phyloP scores from a whole-genome alignment of 2,888 invertebrate species.

The Nemapogon koenigi region DNA sequence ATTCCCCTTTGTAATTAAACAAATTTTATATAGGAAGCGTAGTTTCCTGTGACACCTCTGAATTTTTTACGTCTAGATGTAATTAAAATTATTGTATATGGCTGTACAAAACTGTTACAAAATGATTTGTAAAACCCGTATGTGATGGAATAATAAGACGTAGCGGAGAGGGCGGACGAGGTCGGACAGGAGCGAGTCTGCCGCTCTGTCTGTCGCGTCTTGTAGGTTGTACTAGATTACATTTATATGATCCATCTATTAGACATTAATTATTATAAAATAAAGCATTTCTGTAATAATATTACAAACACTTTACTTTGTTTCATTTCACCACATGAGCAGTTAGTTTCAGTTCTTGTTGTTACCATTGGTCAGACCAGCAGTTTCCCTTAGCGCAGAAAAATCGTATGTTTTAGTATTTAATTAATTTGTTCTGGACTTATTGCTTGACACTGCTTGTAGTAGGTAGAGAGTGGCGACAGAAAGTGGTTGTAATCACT shows the following conservation, averaged over 20 bases:
- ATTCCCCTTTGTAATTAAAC: slow-evolving; percentile 61
- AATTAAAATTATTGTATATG: slow-evolving; percentile 67
- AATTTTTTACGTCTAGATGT: slow-evolving; percentile 64
- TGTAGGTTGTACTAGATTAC: slow-evolving; percentile 64
- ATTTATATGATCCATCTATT: slow-evolving; percentile 69
- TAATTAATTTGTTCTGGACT: no score
- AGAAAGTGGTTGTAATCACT: no score
- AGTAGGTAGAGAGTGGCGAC: no score
- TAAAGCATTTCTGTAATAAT: slow-evolving; percentile 73
- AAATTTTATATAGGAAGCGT: slow-evolving; percentile 58
- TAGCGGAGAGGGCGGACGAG: slow-evolving; percentile 42
- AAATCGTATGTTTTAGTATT: no score
- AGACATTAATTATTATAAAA: slow-evolving; percentile 71
- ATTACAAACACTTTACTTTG: slow-evolving; percentile 51
- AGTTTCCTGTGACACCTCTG: slow-evolving; percentile 58
- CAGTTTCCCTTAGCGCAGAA: no score
- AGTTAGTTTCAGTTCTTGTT: no score
- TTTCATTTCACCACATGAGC: slow-evolving; percentile 34
- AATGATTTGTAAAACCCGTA: slow-evolving; percentile 61
- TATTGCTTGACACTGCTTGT: no score
- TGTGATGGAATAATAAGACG: slow-evolving; percentile 56
- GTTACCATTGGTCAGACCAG: no score
- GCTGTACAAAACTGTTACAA: slow-evolving; percentile 64
- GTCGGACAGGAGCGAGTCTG: slow-evolving; percentile 37
- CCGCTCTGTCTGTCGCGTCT: slow-evolving; percentile 43